These are phyloP conservation scores for Anoura caudifer DNA, from an alignment of 2,113 vertebrate genomes.

Conservation along the genomic window DNA sequence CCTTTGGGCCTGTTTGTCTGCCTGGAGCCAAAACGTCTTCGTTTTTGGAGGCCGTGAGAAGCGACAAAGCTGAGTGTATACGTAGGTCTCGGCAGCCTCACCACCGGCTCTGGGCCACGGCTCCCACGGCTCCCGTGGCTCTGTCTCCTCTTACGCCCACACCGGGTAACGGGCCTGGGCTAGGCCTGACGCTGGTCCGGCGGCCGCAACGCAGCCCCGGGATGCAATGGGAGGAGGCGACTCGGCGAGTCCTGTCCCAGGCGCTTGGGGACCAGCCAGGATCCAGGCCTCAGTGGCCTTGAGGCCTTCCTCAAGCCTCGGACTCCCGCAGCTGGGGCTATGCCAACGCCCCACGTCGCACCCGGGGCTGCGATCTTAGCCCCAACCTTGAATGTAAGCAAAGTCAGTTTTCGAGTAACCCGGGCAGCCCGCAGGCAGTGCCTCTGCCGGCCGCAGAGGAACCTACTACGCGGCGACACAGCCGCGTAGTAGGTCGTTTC, in stretches of 20 bases:
- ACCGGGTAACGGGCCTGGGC: background rate
- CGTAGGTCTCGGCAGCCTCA: background rate
- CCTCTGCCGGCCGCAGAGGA: rapidly evolving
- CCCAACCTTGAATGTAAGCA: background rate
- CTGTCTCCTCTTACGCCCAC: background rate
- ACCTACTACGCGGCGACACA: too few species aligned
- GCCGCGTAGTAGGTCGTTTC: rapidly evolving
- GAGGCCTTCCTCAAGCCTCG: background rate
- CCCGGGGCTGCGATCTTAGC: background rate
- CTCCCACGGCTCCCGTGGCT: background rate
- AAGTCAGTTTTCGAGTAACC: rapidly evolving
- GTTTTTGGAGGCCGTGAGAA: background rate
- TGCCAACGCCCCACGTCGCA: background rate
- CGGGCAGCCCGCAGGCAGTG: rapidly evolving
- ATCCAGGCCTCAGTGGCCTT: background rate
- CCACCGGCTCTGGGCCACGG: rapidly evolving
- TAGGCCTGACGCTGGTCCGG: background rate
- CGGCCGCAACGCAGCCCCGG: background rate
- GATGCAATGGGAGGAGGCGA: background rate
- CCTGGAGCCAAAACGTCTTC: background rate
- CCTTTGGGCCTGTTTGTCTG: background rate
- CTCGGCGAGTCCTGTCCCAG: background rate
- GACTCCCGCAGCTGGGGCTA: background rate
- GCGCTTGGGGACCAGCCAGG: background rate
- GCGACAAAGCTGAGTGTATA: background rate